Conservation (phyloP, 2,113 vertebrate genomes). For the Galbula dea region DNA sequence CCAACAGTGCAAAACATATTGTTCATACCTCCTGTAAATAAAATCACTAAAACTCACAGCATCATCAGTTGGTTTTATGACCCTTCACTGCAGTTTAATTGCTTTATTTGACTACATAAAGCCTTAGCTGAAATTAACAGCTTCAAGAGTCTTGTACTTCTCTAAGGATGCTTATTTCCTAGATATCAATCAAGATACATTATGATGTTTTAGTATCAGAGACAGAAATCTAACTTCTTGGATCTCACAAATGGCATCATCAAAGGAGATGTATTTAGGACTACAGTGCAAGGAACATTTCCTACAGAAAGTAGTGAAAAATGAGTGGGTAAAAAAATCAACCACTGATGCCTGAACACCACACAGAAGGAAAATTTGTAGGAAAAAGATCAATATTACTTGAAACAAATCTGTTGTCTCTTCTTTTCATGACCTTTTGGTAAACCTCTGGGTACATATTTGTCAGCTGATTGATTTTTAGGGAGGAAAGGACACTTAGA, state of each 20-base stretch:
- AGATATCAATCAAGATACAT: not conserved
- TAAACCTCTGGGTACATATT: not conserved
- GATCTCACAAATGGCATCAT: not conserved
- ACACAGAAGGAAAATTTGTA: not conserved
- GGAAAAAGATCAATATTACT: not conserved
- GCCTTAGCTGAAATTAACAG: not conserved
- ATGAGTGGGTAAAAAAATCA: not conserved
- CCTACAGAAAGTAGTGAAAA: not conserved
- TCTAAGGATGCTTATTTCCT: not conserved
- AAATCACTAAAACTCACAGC: not conserved
- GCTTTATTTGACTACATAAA: slow-evolving; percentile 30
- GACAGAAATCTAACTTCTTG: not conserved
- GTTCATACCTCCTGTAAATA: not conserved
- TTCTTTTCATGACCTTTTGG: not conserved
- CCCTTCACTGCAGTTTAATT: not conserved
- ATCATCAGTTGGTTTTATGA: not conserved
- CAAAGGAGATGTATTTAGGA: not conserved
- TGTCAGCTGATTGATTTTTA: not conserved
- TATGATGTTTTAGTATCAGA: not conserved
- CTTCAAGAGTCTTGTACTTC: not conserved
- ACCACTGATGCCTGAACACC: not conserved
- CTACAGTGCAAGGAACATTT: not conserved
- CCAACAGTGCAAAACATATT: not conserved
- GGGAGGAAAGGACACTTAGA: not conserved
- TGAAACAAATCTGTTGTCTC: not conserved